A percentile compares a stretch with the other conserved stretches of the same genome.
Evolutionary conservation across 1,140 invertebrate genomes (phyloP).

Genomic region (Aphaenogaster floridana): DNA sequence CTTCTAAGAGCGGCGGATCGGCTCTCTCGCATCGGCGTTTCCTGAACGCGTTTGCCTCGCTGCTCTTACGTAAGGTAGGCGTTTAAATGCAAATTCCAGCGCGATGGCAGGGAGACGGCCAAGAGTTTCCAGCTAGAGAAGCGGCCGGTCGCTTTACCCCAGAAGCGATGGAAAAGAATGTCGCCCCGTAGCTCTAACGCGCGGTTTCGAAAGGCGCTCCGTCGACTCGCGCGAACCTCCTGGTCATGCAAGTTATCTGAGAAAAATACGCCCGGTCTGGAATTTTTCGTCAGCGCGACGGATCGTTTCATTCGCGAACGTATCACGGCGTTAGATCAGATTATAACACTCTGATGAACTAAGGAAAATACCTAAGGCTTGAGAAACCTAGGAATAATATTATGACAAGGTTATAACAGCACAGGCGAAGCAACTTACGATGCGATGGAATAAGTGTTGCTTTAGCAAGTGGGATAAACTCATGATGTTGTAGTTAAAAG

Average conservation of each 20-base stretch:
- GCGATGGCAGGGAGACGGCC: slow-evolving; percentile 73
- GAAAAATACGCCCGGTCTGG: slow-evolving; percentile 49
- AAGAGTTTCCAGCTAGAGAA: slow-evolving; percentile 68
- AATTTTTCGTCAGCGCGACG: slow-evolving; percentile 24
- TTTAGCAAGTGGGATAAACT: slow-evolving; percentile 21
- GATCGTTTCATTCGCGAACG: background rate
- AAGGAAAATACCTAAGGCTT: slow-evolving; percentile 25
- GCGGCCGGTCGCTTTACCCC: slow-evolving; percentile 64
- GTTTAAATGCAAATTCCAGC: slow-evolving; percentile 78
- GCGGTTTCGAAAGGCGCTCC: slow-evolving; percentile 66
- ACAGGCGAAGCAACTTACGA: slow-evolving; percentile 12
- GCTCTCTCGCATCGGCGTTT: slow-evolving; percentile 71
- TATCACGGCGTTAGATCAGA: slow-evolving; percentile 15
- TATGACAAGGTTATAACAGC: slow-evolving; percentile 38
- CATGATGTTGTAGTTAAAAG: background rate
- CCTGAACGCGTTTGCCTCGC: slow-evolving; percentile 76
- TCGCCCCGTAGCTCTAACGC: slow-evolving; percentile 64
- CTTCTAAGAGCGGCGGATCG: slow-evolving; percentile 43
- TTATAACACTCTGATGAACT: slow-evolving; percentile 29
- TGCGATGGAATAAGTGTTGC: slow-evolving; percentile 12
- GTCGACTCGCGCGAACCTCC: slow-evolving; percentile 33
- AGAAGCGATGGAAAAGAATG: slow-evolving; percentile 77
- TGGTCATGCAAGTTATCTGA: slow-evolving; percentile 38
- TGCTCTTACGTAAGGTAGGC: slow-evolving; percentile 75
- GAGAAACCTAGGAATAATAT: slow-evolving; percentile 49